Base-by-base conservation (phyloP, 1,140 invertebrate species). In the Macrotrachela quadricornifera region DNA sequence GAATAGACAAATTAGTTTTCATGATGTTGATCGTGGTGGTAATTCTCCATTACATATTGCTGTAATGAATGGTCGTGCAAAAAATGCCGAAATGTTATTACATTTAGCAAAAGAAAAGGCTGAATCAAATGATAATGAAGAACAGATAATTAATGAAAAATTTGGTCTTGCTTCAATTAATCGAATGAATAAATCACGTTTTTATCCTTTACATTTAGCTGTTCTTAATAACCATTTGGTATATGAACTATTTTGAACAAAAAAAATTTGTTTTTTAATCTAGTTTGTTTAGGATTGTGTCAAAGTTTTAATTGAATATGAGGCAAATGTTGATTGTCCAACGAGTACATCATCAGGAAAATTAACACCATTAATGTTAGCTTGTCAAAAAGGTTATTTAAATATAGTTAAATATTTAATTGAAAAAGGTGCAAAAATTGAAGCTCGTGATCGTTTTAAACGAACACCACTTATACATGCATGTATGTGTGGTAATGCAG, bases 401-500 rank as follows among this genome's bases (percentile, higher is more conserved):
- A 72, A 75, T 37, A 64, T 72, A 15, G 67, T 69, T 1, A 63
- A 65, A 54, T 43, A 67, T 9, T 60, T 75, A 8, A 58, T 74
- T 42, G 60, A 71, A 41, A 59, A 62, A 58, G 65, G 65, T 39
- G 69, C 68, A 39, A 59, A 60, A 55, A 61, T 72, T 37, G 68
- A 71, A 55, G 58, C 67, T 15, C 58, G 62, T 49, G 66, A 66
- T 69, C 57, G 60, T 49, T 60, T 13, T 60, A 60, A 39, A 49
- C 60, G 72, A 16, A 70, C 73, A 42, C 69, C 75, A 12, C 74
- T 54, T 62, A 70, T 66, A 4, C 71, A 75, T 62, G 73, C 74
- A 10, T 63, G 73, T 10, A 73, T 76, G 51, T 73, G 79, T 49
- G 75, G 76, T 54, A 70, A 78, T 51, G 76, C 79, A 41, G 66